These are phyloP conservation scores for Chrysomela aeneicollis DNA, from an alignment of 2,888 invertebrate species.

Conservation along the genomic window DNA sequence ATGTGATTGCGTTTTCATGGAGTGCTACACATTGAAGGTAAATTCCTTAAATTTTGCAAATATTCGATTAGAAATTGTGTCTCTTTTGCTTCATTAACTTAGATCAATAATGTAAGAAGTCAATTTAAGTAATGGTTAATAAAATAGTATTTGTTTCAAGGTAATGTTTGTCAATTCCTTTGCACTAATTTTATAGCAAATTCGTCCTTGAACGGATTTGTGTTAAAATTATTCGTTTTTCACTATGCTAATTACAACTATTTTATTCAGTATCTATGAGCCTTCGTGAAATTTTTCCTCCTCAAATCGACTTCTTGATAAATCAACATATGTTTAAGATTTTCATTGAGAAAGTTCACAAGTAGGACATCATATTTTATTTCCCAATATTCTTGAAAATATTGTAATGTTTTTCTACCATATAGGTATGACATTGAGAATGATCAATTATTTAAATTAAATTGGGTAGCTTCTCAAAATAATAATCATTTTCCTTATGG, in stretches of 20 bases:
- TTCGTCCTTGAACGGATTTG: conserved; percentile 55
- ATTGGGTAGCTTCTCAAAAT: conserved; percentile 20
- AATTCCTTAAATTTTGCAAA: conserved; percentile 50
- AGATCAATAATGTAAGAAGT: conserved; percentile 22
- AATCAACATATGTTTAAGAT: conserved; percentile 44
- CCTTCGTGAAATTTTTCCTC: conserved; percentile 30
- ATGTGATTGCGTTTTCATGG: conserved; percentile 61
- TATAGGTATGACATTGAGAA: conserved; percentile 55
- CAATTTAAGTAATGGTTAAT: conserved; percentile 45
- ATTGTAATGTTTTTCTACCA: conserved; percentile 47
- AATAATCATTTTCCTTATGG: conserved; percentile 39
- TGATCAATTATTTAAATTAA: conserved; percentile 48
- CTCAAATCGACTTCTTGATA: conserved; percentile 18
- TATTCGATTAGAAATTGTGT: conserved; percentile 30
- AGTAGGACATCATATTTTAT: conserved; percentile 56
- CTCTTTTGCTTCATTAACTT: conserved; percentile 19
- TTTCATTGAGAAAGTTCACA: conserved; percentile 53
- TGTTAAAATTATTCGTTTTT: conserved; percentile 51
- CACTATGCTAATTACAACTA: conserved; percentile 44
- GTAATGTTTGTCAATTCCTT: conserved; percentile 41
- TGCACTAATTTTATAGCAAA: conserved; percentile 42
- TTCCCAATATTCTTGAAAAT: conserved; percentile 49
- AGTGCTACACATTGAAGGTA: conserved; percentile 56
- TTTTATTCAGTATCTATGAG: conserved; percentile 37
- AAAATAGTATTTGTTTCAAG: conserved; percentile 42